A percentile compares a stretch with the other conserved stretches of the same genome.
Evolutionary conservation across 2,113 vertebrate species (phyloP).

Genomic region (Pardalotus punctatus): DNA sequence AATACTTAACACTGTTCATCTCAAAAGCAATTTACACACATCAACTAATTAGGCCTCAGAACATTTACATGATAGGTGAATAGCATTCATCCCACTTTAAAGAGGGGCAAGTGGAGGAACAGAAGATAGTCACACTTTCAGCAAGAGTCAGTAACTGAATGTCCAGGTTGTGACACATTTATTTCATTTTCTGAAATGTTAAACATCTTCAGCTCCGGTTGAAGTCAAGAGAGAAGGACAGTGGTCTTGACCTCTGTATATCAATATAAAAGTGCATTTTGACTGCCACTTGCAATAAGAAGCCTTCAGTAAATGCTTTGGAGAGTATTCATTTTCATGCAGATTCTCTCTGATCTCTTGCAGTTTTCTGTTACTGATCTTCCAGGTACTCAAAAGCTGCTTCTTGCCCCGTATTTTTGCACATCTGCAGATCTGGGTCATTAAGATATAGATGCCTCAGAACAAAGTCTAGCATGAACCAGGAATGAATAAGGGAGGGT

Average conservation of each 20-base stretch:
- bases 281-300: neutral
- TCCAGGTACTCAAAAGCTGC: neutral
- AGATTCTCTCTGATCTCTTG: neutral
- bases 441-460: neutral
- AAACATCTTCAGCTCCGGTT: neutral
- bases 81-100: neutral
- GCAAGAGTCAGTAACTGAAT: neutral
- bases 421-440: neutral
- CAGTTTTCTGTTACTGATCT: neutral
- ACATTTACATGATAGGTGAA: constrained; percentile 49
- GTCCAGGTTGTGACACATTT: neutral
- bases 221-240: neutral
- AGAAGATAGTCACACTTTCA: neutral
- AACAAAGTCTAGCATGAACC: neutral
- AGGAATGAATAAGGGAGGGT: neutral
- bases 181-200: neutral
- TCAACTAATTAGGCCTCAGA: constrained; percentile 59
- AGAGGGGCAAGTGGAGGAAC: neutral
- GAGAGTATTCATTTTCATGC: neutral
- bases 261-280: neutral
- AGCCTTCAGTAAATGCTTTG: neutral
- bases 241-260: neutral
- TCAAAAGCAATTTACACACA: constrained; percentile 64
- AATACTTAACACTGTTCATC: constrained; percentile 56
- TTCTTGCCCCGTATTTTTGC: neutral